phyloP scores from a whole-genome alignment of 2,888 invertebrate species.

The Acanthosepion pharaonis region DNA sequence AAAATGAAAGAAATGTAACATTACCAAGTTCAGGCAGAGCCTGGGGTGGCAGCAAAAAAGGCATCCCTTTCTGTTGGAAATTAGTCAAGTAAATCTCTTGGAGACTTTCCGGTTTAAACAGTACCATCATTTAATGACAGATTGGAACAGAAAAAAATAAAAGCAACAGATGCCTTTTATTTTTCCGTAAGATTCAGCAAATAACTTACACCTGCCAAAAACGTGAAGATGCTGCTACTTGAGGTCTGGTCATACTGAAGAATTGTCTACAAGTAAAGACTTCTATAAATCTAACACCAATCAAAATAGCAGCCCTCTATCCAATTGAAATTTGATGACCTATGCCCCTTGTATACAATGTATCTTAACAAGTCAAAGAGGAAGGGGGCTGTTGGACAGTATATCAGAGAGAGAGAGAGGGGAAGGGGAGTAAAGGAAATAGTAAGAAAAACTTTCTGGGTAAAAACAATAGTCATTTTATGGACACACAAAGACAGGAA shows the following conservation, averaged over 20 bases:
- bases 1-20: not conserved
- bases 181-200: not conserved
- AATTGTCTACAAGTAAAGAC: not conserved
- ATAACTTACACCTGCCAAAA: not conserved
- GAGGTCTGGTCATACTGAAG: conserved; percentile 9
- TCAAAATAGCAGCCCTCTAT: conserved; percentile 12
- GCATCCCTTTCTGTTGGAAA: not conserved
- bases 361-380: not conserved
- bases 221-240: not conserved
- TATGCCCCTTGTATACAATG: not conserved
- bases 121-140: not conserved
- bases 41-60: not conserved
- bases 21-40: not conserved
- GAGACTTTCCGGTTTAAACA: conserved; percentile 3
- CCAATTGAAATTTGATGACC: conserved; percentile 33
- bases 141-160: not conserved
- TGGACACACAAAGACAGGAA: conserved; percentile 42
- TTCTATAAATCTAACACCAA: not conserved
- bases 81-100: not conserved
- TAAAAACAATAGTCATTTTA: conserved; percentile 44
- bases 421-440: not conserved
- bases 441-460: not conserved
- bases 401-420: conserved; percentile 24
- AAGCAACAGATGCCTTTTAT: not conserved
- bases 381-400: not conserved